These are phyloP conservation scores for Colistium nudipinnis DNA, from an alignment of 2,113 vertebrate species.

Conservation along the genomic window DNA sequence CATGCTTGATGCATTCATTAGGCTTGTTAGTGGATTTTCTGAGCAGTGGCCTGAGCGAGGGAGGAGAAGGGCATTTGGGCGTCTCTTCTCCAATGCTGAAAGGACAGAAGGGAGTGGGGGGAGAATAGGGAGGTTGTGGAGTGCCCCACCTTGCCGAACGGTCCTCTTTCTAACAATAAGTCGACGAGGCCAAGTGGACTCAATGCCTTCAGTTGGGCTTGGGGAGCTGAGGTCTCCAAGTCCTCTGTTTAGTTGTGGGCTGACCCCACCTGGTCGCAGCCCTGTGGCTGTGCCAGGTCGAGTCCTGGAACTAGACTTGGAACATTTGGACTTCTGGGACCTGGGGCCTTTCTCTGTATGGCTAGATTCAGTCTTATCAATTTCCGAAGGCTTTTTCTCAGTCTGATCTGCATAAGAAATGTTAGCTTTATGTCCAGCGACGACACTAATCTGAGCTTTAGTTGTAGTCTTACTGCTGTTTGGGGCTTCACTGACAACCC, in stretches of 20 bases:
- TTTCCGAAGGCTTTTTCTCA: slow-evolving; percentile 36
- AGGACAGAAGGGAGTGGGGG: slow-evolving; percentile 81
- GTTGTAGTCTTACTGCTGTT: slow-evolving; percentile 14
- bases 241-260: slow-evolving; percentile 54
- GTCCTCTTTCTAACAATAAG: slow-evolving; percentile 82
- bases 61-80: slow-evolving; percentile 56
- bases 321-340: slow-evolving; percentile 70
- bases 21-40: slow-evolving; percentile 63
- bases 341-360: slow-evolving; percentile 51
- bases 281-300: slow-evolving; percentile 75
- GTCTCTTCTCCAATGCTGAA: slow-evolving; percentile 76
- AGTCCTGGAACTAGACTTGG: slow-evolving; percentile 68
- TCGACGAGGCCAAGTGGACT: slow-evolving; percentile 83
- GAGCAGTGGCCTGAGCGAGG: slow-evolving; percentile 69
- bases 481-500: slow-evolving; percentile 16
- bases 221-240: slow-evolving; percentile 57
- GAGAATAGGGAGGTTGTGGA: slow-evolving; percentile 84
- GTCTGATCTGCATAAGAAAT: slow-evolving; percentile 7
- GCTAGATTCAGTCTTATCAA: slow-evolving; percentile 17
- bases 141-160: slow-evolving; percentile 81
- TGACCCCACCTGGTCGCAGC: slow-evolving; percentile 55
- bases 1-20: slow-evolving; percentile 56
- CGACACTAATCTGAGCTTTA: neutral
- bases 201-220: slow-evolving; percentile 69
- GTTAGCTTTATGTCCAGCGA: slow-evolving; percentile 9